These are phyloP conservation scores for Melanotus villosus DNA, from an alignment of 2,888 invertebrate species.

Conservation along the genomic window DNA sequence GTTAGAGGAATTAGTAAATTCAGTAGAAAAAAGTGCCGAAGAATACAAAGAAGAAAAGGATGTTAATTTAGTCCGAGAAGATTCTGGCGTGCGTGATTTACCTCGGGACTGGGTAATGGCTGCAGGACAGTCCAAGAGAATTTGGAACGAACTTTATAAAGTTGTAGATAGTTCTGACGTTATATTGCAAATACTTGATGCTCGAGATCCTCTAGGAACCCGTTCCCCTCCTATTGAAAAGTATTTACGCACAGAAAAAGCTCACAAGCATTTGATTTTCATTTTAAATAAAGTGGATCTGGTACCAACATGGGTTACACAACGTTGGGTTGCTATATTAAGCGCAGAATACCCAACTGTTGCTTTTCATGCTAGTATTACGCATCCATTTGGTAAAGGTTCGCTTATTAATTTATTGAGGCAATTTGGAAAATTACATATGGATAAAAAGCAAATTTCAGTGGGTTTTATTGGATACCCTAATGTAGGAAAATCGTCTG, in stretches of 20 bases:
- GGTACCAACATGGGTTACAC: conserved; percentile 98
- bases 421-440: conserved; percentile 94
- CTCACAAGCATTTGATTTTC: conserved; percentile 97
- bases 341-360: conserved; percentile 97
- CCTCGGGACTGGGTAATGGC: conserved; percentile 95
- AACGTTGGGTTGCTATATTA: conserved; percentile 96
- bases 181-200: conserved; percentile 95
- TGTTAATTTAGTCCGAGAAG: conserved; percentile 85
- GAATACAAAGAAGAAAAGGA: conserved; percentile 89
- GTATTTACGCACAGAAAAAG: conserved; percentile 93
- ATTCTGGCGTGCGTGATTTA: conserved; percentile 83
- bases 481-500: conserved; percentile 98
- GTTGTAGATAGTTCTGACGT: conserved; percentile 99
- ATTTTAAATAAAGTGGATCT: conserved; percentile 97
- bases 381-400: conserved; percentile 98
- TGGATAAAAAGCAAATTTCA: conserved; percentile 98
- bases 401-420: conserved; percentile 95
- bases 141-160: conserved; percentile 99
- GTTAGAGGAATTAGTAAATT: conserved; percentile 82
- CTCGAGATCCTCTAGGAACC: conserved; percentile 97
- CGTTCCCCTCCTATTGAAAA: conserved; percentile 93
- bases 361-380: conserved; percentile 98
- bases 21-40: conserved; percentile 79
- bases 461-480: conserved; percentile 99
- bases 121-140: conserved; percentile 95